Percentiles rank a stretch among this genome's conserved stretches.
Evolutionary conservation across 2,888 invertebrate species (phyloP).

Genomic region (Spilarctia lutea): DNA sequence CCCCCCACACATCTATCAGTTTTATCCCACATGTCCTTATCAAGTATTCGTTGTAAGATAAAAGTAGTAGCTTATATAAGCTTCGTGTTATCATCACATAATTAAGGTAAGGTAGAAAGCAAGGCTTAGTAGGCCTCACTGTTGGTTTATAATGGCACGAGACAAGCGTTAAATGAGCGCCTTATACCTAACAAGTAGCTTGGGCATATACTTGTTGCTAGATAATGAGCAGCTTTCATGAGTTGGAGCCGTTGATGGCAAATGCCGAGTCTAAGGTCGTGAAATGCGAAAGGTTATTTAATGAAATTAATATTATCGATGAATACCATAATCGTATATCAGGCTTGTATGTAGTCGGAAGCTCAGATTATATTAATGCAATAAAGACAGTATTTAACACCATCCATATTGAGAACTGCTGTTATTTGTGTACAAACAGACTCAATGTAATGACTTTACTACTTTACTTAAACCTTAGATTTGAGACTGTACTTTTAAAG

Average conservation of each 20-base stretch:
- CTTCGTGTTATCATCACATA: slow-evolving; percentile 13
- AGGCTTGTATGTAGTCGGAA: not conserved
- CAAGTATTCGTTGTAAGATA: not conserved
- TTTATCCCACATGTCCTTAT: not conserved
- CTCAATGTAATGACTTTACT: not conserved
- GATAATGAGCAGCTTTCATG: slow-evolving; percentile 15
- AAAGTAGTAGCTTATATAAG: not conserved
- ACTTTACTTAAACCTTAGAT: not conserved
- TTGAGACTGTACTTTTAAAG: not conserved
- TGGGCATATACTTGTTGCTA: slow-evolving; percentile 32
- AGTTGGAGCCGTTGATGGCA: slow-evolving; percentile 7
- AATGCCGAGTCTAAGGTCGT: slow-evolving; percentile 8
- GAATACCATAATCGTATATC: not conserved
- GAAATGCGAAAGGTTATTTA: slow-evolving; percentile 6
- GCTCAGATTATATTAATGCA: not conserved
- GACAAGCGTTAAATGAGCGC: slow-evolving; percentile 36
- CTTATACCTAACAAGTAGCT: slow-evolving; percentile 37
- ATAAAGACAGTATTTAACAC: not conserved
- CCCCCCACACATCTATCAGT: too few species aligned
- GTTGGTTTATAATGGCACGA: slow-evolving; percentile 44
- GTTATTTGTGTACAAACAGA: not conserved
- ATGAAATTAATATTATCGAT: not conserved
- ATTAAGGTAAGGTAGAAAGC: slow-evolving; percentile 48
- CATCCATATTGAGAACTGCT: not conserved
- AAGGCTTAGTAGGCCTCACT: slow-evolving; percentile 40